Evolutionary conservation across 2,888 invertebrate genomes (phyloP).

Genomic region (Cynaeus angustus): DNA sequence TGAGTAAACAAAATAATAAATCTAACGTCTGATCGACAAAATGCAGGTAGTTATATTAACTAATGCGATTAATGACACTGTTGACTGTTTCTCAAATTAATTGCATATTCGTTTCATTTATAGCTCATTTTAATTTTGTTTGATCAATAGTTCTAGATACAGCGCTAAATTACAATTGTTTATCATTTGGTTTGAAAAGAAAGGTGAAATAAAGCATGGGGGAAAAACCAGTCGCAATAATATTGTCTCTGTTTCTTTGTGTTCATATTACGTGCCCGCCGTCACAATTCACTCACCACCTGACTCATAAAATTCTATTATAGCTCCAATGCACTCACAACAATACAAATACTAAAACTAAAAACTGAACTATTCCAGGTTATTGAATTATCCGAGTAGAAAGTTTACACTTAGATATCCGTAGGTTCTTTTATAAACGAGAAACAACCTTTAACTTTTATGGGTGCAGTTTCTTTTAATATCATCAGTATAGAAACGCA

Average conservation of each 20-base stretch:
- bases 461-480: not conserved
- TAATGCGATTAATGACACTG: no score
- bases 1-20: no score
- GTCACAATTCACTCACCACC: not conserved
- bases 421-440: no score
- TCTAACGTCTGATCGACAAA: no score
- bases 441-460: not conserved
- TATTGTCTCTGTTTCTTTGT: not conserved
- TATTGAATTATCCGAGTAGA: not conserved
- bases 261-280: not conserved
- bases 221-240: not conserved
- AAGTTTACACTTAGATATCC: not conserved
- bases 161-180: no score
- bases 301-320: slow-evolving; percentile 1
- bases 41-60: no score
- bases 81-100: no score
- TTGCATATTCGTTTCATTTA: no score
- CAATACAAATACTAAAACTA: slow-evolving; percentile 1
- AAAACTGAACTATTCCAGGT: not conserved
- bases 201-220: no score
- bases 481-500: not conserved
- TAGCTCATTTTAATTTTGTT: no score
- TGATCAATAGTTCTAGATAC: no score
- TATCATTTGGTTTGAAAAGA: no score
- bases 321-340: slow-evolving; percentile 1